A percentile compares a stretch with the other conserved stretches of the same genome.
Conservation (phyloP, 2,113 vertebrate species). For the Phylloscopus trochiloides region DNA sequence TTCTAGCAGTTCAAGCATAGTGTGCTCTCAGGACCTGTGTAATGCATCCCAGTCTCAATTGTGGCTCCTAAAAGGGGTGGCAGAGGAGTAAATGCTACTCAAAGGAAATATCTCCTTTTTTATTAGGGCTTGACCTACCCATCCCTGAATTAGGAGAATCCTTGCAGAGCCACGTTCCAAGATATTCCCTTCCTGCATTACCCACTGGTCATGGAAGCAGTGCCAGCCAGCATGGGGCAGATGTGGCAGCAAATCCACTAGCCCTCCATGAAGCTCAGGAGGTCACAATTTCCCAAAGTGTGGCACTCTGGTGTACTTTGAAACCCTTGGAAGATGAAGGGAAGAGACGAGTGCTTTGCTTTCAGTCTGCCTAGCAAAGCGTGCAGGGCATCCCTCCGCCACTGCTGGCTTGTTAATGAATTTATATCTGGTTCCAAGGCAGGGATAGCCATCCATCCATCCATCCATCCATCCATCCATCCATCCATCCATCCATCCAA, state of each 20-base stretch:
- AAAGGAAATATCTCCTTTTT: neutral
- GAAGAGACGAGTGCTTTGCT: neutral
- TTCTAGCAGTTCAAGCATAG: neutral
- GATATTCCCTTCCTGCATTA: neutral
- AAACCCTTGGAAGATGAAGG: neutral
- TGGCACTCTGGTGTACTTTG: neutral
- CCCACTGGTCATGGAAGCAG: neutral
- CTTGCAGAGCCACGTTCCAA: neutral
- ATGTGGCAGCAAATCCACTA: rapidly evolving
- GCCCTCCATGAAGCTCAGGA: rapidly evolving
- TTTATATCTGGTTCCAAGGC: constrained; percentile 13
- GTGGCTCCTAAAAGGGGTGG: neutral
- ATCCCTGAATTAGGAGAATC: neutral
- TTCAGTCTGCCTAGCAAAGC: rapidly evolving
- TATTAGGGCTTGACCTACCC: neutral
- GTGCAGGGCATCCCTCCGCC: rapidly evolving
- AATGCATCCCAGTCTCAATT: neutral
- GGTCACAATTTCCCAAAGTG: rapidly evolving
- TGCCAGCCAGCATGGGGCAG: rapidly evolving
- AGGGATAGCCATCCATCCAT: neutral
- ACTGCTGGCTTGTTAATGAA: neutral
- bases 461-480: neutral
- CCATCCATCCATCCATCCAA: neutral
- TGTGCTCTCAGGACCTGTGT: rapidly evolving
- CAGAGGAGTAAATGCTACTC: neutral